Evolutionary conservation across 2,113 vertebrate genomes (phyloP).

Genomic region (Coturnix japonica): DNA sequence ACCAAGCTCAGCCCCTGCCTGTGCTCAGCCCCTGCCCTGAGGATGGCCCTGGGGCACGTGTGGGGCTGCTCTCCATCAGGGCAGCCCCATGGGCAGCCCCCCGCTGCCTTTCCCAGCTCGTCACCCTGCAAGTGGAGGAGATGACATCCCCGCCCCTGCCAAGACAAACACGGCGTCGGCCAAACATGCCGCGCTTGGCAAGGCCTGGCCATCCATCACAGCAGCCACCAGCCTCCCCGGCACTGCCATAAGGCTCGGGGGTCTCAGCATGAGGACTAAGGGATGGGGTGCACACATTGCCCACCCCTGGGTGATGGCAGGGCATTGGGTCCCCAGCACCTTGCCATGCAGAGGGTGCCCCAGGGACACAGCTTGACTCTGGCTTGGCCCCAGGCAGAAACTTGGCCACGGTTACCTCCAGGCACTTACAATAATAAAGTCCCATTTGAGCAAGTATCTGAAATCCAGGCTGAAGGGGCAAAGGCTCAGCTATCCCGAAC

Average conservation of each 20-base stretch:
- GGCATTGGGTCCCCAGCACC: fast-evolving
- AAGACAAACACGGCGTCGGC: conserved; percentile 62
- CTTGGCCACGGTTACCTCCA: conserved; percentile 48
- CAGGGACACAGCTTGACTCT: neutral
- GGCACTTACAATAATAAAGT: conserved; percentile 64
- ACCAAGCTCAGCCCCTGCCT: neutral
- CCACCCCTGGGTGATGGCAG: fast-evolving
- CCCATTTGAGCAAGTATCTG: conserved; percentile 19
- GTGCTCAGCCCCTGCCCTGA: neutral
- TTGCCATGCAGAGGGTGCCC: fast-evolving
- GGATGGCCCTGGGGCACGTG: neutral
- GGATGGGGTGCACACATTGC: fast-evolving
- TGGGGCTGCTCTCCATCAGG: neutral
- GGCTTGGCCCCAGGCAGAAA: conserved; percentile 46
- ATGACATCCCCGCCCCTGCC: conserved; percentile 57
- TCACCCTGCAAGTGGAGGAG: conserved; percentile 15
- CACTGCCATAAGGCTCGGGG: fast-evolving
- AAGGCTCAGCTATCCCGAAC: conserved; percentile 65
- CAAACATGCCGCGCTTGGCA: conserved; percentile 64
- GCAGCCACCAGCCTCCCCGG: neutral
- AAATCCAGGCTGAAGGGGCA: neutral
- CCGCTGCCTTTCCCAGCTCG: conserved; percentile 34
- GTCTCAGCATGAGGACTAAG: neutral
- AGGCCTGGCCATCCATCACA: conserved; percentile 49
- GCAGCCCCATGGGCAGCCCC: neutral